phyloP scores from a whole-genome alignment of 2,888 invertebrate species.

The Lacanobia wlatinum region DNA sequence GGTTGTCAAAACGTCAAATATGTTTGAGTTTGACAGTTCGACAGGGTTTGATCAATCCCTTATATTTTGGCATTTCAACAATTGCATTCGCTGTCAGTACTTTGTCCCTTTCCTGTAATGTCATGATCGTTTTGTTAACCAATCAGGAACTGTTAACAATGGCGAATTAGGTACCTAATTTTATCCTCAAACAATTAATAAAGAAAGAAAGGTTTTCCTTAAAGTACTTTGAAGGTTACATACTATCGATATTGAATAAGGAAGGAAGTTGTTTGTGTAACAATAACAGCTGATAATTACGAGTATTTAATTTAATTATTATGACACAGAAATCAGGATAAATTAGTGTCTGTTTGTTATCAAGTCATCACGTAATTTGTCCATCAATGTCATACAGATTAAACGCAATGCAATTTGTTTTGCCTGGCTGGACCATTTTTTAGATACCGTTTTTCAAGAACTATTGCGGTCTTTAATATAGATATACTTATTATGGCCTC shows the following conservation, averaged over 20 bases:
- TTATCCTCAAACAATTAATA: not conserved
- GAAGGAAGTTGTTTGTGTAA: constrained; percentile 5
- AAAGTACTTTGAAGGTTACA: not conserved
- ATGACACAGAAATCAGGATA: not conserved
- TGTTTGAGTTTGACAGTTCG: too few species aligned
- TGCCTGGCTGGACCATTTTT: not conserved
- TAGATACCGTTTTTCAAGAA: not conserved
- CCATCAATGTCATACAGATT: constrained; percentile 25
- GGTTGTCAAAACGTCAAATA: too few species aligned
- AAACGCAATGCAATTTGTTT: constrained; percentile 9
- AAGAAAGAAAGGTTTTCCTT: not conserved
- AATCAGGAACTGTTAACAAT: not conserved
- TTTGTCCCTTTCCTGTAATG: too few species aligned
- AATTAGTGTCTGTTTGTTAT: constrained; percentile 3
- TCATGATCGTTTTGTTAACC: not conserved
- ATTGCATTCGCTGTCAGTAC: too few species aligned
- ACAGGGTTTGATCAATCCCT: too few species aligned
- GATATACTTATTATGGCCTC: not conserved
- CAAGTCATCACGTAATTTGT: constrained; percentile 15
- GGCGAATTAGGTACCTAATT: not conserved
- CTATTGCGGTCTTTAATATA: too few species aligned
- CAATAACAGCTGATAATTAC: constrained; percentile 11
- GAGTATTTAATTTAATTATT: not conserved
- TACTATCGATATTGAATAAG: not conserved
- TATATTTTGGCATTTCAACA: too few species aligned